Base-by-base conservation (phyloP, 2,888 invertebrate genomes). In the Agrotis puta region DNA sequence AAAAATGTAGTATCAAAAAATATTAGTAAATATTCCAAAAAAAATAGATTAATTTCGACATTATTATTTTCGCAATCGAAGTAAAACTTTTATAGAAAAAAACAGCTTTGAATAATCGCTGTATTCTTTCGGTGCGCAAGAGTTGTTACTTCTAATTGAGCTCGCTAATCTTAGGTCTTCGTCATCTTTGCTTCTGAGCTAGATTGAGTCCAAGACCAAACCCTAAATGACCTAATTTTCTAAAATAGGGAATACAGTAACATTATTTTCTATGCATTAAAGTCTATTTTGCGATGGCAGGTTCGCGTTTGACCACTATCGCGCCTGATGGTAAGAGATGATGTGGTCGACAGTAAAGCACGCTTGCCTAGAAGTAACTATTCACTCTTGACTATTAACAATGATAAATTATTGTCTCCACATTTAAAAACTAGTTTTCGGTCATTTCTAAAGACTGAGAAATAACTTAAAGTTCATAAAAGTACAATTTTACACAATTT, bases 1-100 rank as follows among this genome's bases (percentile, higher is more conserved):
- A 53, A 69, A 48, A 57, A 39, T 27, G 16, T 67, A 68, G 61
- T 79, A 79, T 79, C 74, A 77, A 77, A 77, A n/a, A 74, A 68
- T 61, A 78, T 27, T n/a, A 67, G 48, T 11, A 50, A 64, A 45
- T n/a, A 39, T 48, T 20, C 24, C 7, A 6, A 50, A 24, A 33
- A n/a, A 0, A 9, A 57, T 13, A 62, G 48, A 22, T 39, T 7
- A 45, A 51, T n/a, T 39, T 11, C 24, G 16, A 24, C 27, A 72
- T 61, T 27, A 63, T 64, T 70, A 56, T 73, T 73, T 65, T 27
- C n/a, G 51, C 50, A 54, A 18, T n/a, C 11, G 39, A 4, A 1
- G 43, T 27, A 54, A 72, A 73, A 56, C 1, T 22, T 45, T 66
- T 66, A 14, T 57, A 11, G n/a, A n/a, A 51, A 24, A 73, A 73